Evolutionary conservation across 2,797 vertebrate species (phyloP), one percentile per base, ranked within the genome.

Genomic region (Microchirus variegatus): DNA sequence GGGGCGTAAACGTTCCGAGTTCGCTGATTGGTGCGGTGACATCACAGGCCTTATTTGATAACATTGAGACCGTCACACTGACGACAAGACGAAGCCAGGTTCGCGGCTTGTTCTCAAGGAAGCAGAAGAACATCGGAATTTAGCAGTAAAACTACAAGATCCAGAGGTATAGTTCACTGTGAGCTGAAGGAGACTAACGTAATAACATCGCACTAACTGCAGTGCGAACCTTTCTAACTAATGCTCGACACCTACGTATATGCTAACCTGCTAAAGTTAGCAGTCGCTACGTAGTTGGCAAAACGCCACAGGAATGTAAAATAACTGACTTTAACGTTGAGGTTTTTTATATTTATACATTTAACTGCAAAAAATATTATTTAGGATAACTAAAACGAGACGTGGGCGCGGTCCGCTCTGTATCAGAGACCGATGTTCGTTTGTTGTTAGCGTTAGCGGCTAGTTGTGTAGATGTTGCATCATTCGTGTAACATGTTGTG

Each of bases 11-110:
- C 1, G 2, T 19, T 64, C 58, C 36, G 2, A 8, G 31, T 31
- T 48, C 10, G 40, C 59, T 73, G 84, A 90, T 90, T 91, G 81
- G 89, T 26, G 19, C 45, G 16, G n/a, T 9, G 5, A 53, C 15
- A 13, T 72, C 58, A 48, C 0, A 67, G 69, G 26, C 52, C 49
- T 45, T 84, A 73, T 87, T 88, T 80, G 65, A 85, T 77, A 87
- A 88, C 77, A 82, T 49, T 58, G 57, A 6, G 26, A 5, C 5
- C 8, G 14, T 14, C 42, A 43, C 36, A 31, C 8, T 0, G 5
- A 5, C 4, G 47, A 9, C 5, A 55, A 9, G 45, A 19, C 18
- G 40, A 41, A 14, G n/a, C n/a, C n/a, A n/a, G 40, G 11, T 11
- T 14, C 11, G 40, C 11, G 6, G 40, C 2, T 42, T n/a, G 12